Evolutionary conservation across 1,140 invertebrate genomes (phyloP), one percentile per base, ranked within the genome.

Genomic region (Babylonia areolata): DNA sequence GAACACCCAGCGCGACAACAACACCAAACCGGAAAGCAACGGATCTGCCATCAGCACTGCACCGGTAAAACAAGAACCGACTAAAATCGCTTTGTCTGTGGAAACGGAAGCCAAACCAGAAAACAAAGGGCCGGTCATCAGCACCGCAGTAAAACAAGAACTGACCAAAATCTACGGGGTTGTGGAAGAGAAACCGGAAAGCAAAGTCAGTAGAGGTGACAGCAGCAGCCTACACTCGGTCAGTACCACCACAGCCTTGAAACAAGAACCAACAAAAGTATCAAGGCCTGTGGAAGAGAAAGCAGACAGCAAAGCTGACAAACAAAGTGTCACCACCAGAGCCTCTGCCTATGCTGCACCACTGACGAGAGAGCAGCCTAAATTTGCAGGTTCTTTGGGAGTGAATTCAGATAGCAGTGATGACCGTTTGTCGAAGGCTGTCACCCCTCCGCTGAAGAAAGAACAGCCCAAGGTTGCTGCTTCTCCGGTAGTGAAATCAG

Each of bases 1-100:
- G 28, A 64, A 40, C 28, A 64, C 28, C 51, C 86, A 87, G 58
- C 58, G 85, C 84, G 84, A 82, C 39, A 81, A 77, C 40, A 85
- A 85, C 17, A 80, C 40, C 46, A 78, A 39, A 33, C 85, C 85
- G 81, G 51, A 64, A 64, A 23, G 71, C 58, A 46, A 42, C 83
- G 35, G 85, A 42, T 15, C 28, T 5, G 1, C 58, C 28, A 64
- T 23, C 12, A 64, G 58, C 58, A 12, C 58, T 64, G 40, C 23
- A 37, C 23, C 46, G 5, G 5, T n/a, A 64, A 64, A 64, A 23
- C 58, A 12, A 28, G 58, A 64, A 23, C 58, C 5, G 28, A 12
- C 17, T 23, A 23, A 5, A 64, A 23, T 64, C 28, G 28, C 17
- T 23, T 12, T 6, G 28, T 23, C 58, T 23, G 58, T n/a, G 58